Conservation (phyloP, 1,140 invertebrate species). For the Coenobita brevimanus region DNA sequence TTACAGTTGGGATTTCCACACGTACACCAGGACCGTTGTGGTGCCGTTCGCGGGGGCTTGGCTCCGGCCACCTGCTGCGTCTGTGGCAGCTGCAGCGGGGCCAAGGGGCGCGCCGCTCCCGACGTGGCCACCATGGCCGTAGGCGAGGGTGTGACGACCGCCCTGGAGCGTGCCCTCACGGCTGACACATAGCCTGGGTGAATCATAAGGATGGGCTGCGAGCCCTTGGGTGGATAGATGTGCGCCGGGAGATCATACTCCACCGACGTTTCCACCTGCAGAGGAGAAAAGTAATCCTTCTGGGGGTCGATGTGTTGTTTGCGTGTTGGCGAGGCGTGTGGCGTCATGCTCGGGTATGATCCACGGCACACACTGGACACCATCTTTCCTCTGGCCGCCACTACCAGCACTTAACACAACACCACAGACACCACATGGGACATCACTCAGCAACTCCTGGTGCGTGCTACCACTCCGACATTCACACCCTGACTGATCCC, state of each 20-base stretch:
- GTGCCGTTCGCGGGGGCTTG: slow-evolving; percentile 15
- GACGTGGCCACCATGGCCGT: slow-evolving; percentile 60
- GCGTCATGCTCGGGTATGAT: slow-evolving; percentile 58
- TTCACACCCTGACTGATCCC: slow-evolving; percentile 60
- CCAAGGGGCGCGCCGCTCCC: slow-evolving; percentile 52
- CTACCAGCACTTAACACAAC: slow-evolving; percentile 56
- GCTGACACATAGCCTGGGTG: slow-evolving; percentile 65
- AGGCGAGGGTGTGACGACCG: slow-evolving; percentile 57
- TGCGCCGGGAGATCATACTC: slow-evolving; percentile 69
- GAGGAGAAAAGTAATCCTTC: slow-evolving; percentile 65
- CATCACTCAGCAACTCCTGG: slow-evolving; percentile 58
- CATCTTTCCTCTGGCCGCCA: slow-evolving; percentile 56
- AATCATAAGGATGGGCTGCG: slow-evolving; percentile 68
- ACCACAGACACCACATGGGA: slow-evolving; percentile 61
- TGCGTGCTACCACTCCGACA: slow-evolving; percentile 59
- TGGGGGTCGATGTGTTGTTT: slow-evolving; percentile 62
- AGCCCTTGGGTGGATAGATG: slow-evolving; percentile 68
- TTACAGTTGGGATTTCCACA: slow-evolving; percentile 60
- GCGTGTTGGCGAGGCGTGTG: slow-evolving; percentile 45
- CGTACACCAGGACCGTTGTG: slow-evolving; percentile 39
- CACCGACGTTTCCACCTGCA: slow-evolving; percentile 69
- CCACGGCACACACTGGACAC: slow-evolving; percentile 64
- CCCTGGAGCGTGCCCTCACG: slow-evolving; percentile 50
- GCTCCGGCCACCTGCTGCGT: slow-evolving; percentile 46
- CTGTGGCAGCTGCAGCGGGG: slow-evolving; percentile 46